Evolutionary conservation across 2,888 invertebrate species (phyloP).

Genomic region (Rugalucina vietnamica): DNA sequence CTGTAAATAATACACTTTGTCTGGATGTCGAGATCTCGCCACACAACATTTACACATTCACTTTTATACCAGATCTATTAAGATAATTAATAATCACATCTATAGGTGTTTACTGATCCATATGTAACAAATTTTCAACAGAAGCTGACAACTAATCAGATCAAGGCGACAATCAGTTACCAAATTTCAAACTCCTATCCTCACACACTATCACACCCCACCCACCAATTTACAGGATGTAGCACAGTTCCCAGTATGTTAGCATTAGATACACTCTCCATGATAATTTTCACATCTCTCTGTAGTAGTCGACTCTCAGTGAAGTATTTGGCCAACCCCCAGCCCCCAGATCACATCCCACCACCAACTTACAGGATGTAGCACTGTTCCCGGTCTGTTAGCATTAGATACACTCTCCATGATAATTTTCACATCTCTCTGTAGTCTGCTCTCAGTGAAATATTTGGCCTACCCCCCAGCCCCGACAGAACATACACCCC

Average conservation of each 20-base stretch:
- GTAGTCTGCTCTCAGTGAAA: constrained; percentile 96
- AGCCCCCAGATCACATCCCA: no score
- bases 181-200: no score
- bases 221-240: constrained; percentile 93
- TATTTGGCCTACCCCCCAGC: constrained; percentile 96
- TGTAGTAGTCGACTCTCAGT: constrained; percentile 96
- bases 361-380: constrained; percentile 94
- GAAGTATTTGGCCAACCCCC: constrained; percentile 96
- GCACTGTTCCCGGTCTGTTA: constrained; percentile 93
- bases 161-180: no score
- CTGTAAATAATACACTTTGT: no score
- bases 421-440: constrained; percentile 90
- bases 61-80: no score
- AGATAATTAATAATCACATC: no score
- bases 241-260: constrained; percentile 95
- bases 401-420: constrained; percentile 96
- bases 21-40: no score
- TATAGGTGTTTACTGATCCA: no score
- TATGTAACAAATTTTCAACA: no score
- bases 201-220: no score
- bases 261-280: constrained; percentile 96
- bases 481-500: constrained; percentile 83
- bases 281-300: constrained; percentile 89
- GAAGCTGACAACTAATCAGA: no score
- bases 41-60: no score